Conservation (phyloP, 2,888 invertebrate genomes). For the Tenthredo notha region DNA sequence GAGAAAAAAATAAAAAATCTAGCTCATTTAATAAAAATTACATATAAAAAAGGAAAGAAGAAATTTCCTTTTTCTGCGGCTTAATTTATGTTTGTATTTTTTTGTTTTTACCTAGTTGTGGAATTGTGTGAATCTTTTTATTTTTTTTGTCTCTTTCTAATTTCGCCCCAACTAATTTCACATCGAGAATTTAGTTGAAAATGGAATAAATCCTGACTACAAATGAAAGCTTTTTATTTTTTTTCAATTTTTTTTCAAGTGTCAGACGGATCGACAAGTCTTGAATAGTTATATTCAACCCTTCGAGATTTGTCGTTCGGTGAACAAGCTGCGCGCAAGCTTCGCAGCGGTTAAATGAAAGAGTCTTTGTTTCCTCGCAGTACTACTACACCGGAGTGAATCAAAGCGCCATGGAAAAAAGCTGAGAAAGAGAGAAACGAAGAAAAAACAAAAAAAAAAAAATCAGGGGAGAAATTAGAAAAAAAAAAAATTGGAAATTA, state of each 20-base stretch:
- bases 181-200: neutral
- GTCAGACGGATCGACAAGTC: slow-evolving; percentile 24
- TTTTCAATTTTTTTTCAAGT: neutral
- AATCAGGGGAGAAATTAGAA: neutral
- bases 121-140: neutral
- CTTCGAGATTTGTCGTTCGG: slow-evolving; percentile 27
- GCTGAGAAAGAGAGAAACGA: neutral
- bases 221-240: neutral
- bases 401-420: slow-evolving; percentile 6
- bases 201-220: neutral
- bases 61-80: neutral
- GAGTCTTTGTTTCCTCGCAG: slow-evolving; percentile 28
- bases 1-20: neutral
- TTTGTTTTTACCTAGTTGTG: neutral
- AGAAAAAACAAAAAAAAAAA: neutral
- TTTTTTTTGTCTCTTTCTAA: neutral
- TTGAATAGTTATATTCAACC: slow-evolving; percentile 16
- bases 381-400: neutral
- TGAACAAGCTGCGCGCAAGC: neutral
- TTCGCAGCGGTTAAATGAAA: slow-evolving; percentile 19
- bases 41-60: neutral
- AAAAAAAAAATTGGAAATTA: neutral
- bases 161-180: neutral
- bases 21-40: neutral
- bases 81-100: neutral